Percentiles rank a stretch among this genome's conserved stretches.
Conservation (phyloP, 2,888 invertebrate species). For the Cephus spinipes region DNA sequence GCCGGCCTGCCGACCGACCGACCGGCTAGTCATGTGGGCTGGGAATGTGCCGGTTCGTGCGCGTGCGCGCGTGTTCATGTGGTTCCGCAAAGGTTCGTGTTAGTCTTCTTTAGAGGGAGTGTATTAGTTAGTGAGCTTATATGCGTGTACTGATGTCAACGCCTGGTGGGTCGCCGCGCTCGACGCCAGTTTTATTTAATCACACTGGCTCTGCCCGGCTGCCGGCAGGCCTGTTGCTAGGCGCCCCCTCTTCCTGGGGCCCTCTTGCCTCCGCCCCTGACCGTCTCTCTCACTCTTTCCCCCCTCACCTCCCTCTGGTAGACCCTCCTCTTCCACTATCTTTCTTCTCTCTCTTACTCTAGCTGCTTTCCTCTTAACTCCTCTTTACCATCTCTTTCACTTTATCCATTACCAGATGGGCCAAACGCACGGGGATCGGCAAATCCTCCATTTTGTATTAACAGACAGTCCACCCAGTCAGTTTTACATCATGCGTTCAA, state of each 20-base stretch:
- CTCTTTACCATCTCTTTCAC: constrained; percentile 21
- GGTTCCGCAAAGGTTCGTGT: constrained; percentile 34
- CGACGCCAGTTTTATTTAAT: constrained; percentile 63
- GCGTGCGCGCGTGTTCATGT: constrained; percentile 32
- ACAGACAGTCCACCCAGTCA: not conserved
- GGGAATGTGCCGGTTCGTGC: constrained; percentile 47
- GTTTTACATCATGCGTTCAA: not conserved
- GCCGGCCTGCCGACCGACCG: constrained; percentile 16
- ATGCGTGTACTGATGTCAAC: constrained; percentile 54
- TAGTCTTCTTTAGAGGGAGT: not conserved
- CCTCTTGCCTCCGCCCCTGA: constrained; percentile 19
- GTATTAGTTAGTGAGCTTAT: constrained; percentile 17
- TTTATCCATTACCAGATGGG: constrained; percentile 42
- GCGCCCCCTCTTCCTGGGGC: constrained; percentile 54
- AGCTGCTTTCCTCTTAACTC: constrained; percentile 29
- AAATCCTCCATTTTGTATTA: constrained; percentile 35
- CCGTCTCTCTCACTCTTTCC: constrained; percentile 14
- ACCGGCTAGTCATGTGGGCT: constrained; percentile 44
- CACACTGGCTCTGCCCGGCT: constrained; percentile 54
- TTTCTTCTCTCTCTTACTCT: not conserved
- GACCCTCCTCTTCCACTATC: constrained; percentile 41
- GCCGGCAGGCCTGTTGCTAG: constrained; percentile 61
- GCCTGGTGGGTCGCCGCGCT: constrained; percentile 54
- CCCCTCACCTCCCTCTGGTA: constrained; percentile 45
- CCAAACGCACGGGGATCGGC: constrained; percentile 30